phyloP scores from a whole-genome alignment of 2,888 invertebrate species.

The Cyrtodaria siliqua region DNA sequence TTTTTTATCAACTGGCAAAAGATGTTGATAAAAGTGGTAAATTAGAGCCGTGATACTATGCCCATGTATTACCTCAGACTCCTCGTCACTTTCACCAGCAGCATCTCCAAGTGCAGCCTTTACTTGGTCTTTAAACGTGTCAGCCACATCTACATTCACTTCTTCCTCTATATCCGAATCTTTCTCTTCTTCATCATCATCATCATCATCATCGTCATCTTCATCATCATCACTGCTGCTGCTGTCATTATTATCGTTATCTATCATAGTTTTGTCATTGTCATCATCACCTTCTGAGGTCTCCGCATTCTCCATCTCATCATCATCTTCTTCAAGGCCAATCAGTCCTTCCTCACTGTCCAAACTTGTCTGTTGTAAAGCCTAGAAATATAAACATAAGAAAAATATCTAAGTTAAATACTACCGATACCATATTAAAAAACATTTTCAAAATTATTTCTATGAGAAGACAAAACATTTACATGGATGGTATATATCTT shows the following conservation, averaged over 20 bases:
- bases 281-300: constrained; percentile 37
- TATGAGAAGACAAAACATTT: too few relatives aligned
- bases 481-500: too few relatives aligned
- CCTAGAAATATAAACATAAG: constrained; percentile 15
- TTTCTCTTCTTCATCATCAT: constrained; percentile 86
- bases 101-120: constrained; percentile 90
- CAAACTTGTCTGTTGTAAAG: constrained; percentile 38
- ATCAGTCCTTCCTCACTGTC: constrained; percentile 54
- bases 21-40: too few relatives aligned
- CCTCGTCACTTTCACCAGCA: constrained; percentile 87
- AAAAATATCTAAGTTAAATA: too few relatives aligned
- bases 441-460: not conserved
- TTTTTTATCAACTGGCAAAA: too few relatives aligned
- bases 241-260: constrained; percentile 41
- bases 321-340: constrained; percentile 48
- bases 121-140: constrained; percentile 91
- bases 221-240: constrained; percentile 17
- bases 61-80: constrained; percentile 56
- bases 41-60: too few relatives aligned
- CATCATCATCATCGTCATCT: constrained; percentile 38
- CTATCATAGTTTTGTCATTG: constrained; percentile 23
- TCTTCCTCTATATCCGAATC: constrained; percentile 83
- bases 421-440: not conserved
- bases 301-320: constrained; percentile 45
- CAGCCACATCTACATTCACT: constrained; percentile 87